Percentiles rank a stretch among this genome's conserved stretches.
Evolutionary conservation across 2,797 vertebrate species (phyloP).

Genomic region (Bucorvus abyssinicus): DNA sequence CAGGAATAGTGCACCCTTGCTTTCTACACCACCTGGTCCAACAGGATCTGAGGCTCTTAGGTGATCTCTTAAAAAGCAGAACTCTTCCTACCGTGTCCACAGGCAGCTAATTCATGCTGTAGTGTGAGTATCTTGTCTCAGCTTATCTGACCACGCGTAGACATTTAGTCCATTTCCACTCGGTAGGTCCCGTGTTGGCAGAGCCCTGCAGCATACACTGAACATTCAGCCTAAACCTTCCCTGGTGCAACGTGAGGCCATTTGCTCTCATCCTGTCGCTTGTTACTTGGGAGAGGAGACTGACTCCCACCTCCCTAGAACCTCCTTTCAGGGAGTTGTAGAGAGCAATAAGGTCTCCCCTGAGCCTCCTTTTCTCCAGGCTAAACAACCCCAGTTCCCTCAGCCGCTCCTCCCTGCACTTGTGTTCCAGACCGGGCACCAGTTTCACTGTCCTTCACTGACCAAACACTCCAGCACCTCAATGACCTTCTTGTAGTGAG

Average conservation of each 20-base stretch:
- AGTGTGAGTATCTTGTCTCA: not conserved
- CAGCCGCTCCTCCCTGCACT: not conserved
- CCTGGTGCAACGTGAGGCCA: not conserved
- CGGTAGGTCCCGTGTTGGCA: rapidly evolving
- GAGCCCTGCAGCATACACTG: not conserved
- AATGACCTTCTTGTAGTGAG: not conserved
- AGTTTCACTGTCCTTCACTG: not conserved
- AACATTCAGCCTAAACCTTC: not conserved
- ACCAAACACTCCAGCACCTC: not conserved
- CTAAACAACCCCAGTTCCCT: not conserved
- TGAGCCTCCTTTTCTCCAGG: not conserved
- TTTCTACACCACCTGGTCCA: not conserved
- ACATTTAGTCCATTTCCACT: rapidly evolving
- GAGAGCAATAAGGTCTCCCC: rapidly evolving
- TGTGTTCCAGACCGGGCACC: not conserved
- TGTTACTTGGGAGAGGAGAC: not conserved
- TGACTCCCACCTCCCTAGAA: rapidly evolving
- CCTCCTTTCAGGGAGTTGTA: not conserved
- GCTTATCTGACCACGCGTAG: rapidly evolving
- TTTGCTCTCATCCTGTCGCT: not conserved
- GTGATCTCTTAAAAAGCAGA: not conserved
- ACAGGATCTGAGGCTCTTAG: not conserved
- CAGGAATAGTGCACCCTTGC: rapidly evolving
- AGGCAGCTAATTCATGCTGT: not conserved
- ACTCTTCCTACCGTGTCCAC: not conserved